Evolutionary conservation across 2,888 invertebrate species (phyloP).

Genomic region (Philhelius pedissequus): DNA sequence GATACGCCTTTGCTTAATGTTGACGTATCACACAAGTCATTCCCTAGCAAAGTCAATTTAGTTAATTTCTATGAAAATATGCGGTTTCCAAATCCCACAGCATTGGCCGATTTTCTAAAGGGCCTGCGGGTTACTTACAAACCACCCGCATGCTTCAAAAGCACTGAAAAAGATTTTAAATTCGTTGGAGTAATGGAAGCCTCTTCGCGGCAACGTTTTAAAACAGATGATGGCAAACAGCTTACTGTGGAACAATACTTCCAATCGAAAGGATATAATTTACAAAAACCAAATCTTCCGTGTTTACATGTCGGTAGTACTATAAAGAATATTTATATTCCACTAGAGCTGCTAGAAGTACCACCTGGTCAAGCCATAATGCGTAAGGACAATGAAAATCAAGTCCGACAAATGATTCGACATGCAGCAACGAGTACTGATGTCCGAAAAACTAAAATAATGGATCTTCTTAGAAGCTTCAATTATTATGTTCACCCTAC

Average conservation of each 20-base stretch:
- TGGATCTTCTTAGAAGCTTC: constrained; percentile 78
- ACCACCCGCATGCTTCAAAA: constrained; percentile 72
- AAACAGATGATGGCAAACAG: constrained; percentile 70
- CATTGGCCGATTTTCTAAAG: constrained; percentile 69
- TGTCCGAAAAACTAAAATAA: constrained; percentile 89
- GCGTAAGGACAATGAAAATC: constrained; percentile 88
- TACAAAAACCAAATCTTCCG: constrained; percentile 86
- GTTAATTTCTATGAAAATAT: not conserved
- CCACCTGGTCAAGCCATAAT: constrained; percentile 86
- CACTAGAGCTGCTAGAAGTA: constrained; percentile 90
- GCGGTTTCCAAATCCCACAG: not conserved
- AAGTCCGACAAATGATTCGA: constrained; percentile 92
- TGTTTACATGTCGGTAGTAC: constrained; percentile 90
- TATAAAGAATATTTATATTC: constrained; percentile 87
- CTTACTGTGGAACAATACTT: constrained; percentile 79
- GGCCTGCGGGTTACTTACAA: constrained; percentile 73
- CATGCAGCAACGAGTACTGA: constrained; percentile 90
- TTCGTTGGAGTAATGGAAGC: constrained; percentile 71
- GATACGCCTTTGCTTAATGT: constrained; percentile 94
- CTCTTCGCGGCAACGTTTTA: constrained; percentile 77
- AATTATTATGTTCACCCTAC: constrained; percentile 78
- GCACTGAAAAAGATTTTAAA: constrained; percentile 71
- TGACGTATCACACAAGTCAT: constrained; percentile 92
- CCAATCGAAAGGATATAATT: constrained; percentile 68
- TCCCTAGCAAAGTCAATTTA: constrained; percentile 80